Evolutionary conservation across 1,140 invertebrate species (phyloP).

Genomic region (Procambarus clarkii): DNA sequence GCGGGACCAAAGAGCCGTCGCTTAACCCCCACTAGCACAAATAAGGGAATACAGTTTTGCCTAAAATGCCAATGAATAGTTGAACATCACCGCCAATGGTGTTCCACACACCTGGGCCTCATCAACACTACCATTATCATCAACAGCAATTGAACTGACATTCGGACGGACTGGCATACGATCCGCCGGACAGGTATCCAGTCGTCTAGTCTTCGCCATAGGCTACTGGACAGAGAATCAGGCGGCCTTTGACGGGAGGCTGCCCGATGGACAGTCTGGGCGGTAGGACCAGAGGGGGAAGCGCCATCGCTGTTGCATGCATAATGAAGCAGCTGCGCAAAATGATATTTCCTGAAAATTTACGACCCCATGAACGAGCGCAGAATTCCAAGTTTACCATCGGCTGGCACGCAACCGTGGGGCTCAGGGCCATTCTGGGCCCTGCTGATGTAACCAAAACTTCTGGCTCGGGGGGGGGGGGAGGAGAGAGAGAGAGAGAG

Average conservation of each 20-base stretch:
- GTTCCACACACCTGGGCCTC: too few species aligned
- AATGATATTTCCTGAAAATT: slow-evolving; percentile 66
- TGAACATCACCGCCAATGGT: too few species aligned
- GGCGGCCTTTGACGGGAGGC: slow-evolving; percentile 2
- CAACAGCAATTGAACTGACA: background rate
- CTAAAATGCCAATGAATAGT: too few species aligned
- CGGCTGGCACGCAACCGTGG: slow-evolving; percentile 27
- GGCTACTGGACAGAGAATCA: too few species aligned
- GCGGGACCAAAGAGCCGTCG: too few species aligned
- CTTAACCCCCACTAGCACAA: too few species aligned
- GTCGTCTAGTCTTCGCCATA: too few species aligned
- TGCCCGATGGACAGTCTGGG: slow-evolving; percentile 32
- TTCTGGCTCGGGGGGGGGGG: background rate
- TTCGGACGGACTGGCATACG: too few species aligned
- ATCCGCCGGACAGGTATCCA: too few species aligned
- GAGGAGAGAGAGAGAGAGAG: background rate
- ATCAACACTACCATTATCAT: background rate
- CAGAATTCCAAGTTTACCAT: slow-evolving; percentile 31
- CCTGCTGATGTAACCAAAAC: background rate
- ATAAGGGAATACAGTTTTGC: too few species aligned
- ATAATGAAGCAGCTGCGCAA: slow-evolving; percentile 61
- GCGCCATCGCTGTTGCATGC: slow-evolving; percentile 47
- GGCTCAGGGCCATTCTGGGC: background rate
- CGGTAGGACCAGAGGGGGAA: slow-evolving; percentile 51
- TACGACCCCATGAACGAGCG: slow-evolving; percentile 54